These are phyloP conservation scores for Hydra vulgaris DNA, from an alignment of 30 jellyfish, hydroid and myxozoan species.

Conservation along the genomic window DNA sequence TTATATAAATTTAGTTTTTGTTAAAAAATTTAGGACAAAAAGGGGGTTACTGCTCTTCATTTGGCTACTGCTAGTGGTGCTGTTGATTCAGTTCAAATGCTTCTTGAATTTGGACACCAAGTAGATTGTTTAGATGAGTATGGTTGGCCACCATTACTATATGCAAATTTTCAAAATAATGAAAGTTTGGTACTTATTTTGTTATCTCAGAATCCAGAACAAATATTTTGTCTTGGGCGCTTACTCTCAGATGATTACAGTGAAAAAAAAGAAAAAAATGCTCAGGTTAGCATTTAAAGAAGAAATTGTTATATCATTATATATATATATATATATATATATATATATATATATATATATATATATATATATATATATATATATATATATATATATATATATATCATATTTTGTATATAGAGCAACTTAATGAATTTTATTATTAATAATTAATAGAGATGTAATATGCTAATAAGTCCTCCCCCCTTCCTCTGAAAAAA, in stretches of 20 bases:
- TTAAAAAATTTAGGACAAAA: constrained; percentile 43
- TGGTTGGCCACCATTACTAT: constrained; percentile 92
- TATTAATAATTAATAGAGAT: too few relatives aligned
- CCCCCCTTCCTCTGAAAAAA: too few relatives aligned
- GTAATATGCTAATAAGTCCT: too few relatives aligned
- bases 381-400: too few relatives aligned
- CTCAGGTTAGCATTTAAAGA: constrained; percentile 21
- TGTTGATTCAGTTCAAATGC: constrained; percentile 41
- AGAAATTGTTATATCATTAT: too few relatives aligned
- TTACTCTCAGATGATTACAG: constrained; percentile 33
- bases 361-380: too few relatives aligned
- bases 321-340: too few relatives aligned
- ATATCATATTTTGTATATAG: too few relatives aligned
- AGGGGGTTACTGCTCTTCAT: constrained; percentile 65
- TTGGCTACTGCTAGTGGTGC: constrained; percentile 76
- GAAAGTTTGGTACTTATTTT: constrained; percentile 58
- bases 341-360: too few relatives aligned
- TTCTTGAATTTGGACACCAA: constrained; percentile 50
- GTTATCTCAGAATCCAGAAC: constrained; percentile 60
- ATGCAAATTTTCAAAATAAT: constrained; percentile 64
- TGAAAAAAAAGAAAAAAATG: constrained; percentile 34
- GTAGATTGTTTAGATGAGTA: constrained; percentile 56
- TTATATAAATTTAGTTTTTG: too few relatives aligned
- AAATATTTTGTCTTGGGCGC: constrained; percentile 43
- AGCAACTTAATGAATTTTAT: too few relatives aligned